Evolutionary conservation across 2,113 vertebrate genomes (phyloP).

Genomic region (Leiothrix lutea): DNA sequence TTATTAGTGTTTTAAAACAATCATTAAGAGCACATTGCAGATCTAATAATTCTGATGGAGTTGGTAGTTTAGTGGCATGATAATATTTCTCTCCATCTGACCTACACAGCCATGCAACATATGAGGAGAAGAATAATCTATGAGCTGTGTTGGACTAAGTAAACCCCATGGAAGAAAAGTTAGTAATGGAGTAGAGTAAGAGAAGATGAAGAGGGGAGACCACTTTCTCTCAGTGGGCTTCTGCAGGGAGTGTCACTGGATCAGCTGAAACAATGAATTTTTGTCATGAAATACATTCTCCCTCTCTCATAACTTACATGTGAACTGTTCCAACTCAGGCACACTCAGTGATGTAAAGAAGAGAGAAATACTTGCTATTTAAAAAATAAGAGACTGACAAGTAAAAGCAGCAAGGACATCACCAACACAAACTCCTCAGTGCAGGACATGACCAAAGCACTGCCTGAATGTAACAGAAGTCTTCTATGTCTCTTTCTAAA

Average conservation of each 20-base stretch:
- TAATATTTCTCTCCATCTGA: neutral
- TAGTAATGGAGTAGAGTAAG: fast-evolving
- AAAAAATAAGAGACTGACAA: neutral
- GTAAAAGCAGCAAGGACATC: neutral
- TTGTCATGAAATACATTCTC: neutral
- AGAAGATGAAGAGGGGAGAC: neutral
- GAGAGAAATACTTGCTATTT: neutral
- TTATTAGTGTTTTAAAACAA: neutral
- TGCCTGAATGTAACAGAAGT: neutral
- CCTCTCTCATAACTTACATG: neutral
- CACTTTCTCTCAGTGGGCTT: neutral
- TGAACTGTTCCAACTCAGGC: neutral
- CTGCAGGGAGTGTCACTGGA: neutral
- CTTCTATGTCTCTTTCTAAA: neutral
- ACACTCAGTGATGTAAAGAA: neutral
- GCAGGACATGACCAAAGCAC: neutral
- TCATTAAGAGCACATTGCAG: neutral
- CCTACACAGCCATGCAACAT: neutral
- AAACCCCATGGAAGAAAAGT: neutral
- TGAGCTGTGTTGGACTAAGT: neutral
- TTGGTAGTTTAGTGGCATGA: neutral
- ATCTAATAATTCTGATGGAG: neutral
- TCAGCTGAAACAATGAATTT: neutral
- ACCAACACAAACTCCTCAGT: neutral
- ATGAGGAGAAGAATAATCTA: neutral